Base-by-base conservation (phyloP, 2,113 vertebrate genomes). In the Gasterosteus nipponicus region DNA sequence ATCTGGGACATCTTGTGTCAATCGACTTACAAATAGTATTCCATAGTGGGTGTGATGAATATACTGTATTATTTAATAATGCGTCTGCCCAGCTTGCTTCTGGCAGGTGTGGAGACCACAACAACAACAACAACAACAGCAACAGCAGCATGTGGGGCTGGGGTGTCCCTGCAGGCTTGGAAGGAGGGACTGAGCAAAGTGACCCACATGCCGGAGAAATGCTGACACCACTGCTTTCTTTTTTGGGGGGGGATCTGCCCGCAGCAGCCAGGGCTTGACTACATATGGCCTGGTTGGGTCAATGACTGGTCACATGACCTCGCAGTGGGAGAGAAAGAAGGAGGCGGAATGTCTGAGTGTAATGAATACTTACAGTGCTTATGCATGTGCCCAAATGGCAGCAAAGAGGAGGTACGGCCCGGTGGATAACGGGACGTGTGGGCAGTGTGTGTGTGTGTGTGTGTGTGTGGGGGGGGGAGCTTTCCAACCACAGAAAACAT, bases 251-350 rank as follows among this genome's bases (percentile, higher is more conserved):
- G 35, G 5, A 71, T 79, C 58, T 4, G 72, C 81, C 44, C 15
- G 15, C 49, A 26, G 54, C 44, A 22, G 69, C 51, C 29, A 47
- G 58, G 76, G 77, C 63, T 72, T 87, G 80, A 87, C 87, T 91
- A 89, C 91, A 92, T 92, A 92, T 91, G 90, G 91, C 83, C 51
- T 81, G 88, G 79, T 66, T n/a, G 76, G 77, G 79, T 46, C 80
- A 16, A 56, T 1, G 59, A 29, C 22, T 22, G 70, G 71, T 89
- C 90, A 92, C 76, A 76, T 92, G 91, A 79, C 80, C 6, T 11
- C 38, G 41, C 54, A 42, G 73, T 57, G 67, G 70, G 58, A 84
- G 49, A 73, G 80, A 68, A 18, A 56, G 22, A 29, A 70, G 75
- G 51, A 70, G 77, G 41, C 80, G 81, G 83, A 81, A 80, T 79